A percentile compares a stretch with the other conserved stretches of the same genome.
Evolutionary conservation across 2,888 invertebrate species (phyloP).

Genomic region (Drosophila neonasuta): DNA sequence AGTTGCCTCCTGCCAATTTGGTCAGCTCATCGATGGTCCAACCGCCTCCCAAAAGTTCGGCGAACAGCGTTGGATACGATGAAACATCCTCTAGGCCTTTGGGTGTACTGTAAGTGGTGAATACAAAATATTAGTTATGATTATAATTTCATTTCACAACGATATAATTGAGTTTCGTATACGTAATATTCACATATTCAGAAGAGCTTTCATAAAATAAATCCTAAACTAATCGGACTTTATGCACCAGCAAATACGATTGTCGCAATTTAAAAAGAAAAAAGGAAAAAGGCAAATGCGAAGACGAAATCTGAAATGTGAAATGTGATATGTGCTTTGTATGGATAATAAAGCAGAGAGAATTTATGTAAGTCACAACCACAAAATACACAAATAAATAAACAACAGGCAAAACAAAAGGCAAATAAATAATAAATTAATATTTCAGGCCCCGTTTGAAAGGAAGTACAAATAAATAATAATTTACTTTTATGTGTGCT

Average conservation of each 20-base stretch:
- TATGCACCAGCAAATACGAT: constrained; percentile 39
- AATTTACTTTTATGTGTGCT: constrained; percentile 54
- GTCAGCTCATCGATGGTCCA: constrained; percentile 91
- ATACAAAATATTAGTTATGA: neutral
- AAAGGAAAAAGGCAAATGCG: constrained; percentile 11
- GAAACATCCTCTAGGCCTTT: constrained; percentile 92
- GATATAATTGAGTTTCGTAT: constrained; percentile 3
- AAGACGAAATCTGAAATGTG: constrained; percentile 15
- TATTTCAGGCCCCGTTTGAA: constrained; percentile 38
- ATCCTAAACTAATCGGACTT: constrained; percentile 6
- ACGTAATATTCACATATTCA: neutral
- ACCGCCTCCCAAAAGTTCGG: constrained; percentile 89
- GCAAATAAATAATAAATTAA: constrained; percentile 72
- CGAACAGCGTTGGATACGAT: constrained; percentile 89
- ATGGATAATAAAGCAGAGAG: constrained; percentile 41
- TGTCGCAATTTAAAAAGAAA: constrained; percentile 25
- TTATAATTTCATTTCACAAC: neutral
- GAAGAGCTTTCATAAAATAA: neutral
- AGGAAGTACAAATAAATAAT: constrained; percentile 73
- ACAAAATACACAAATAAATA: constrained; percentile 45
- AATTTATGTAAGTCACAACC: constrained; percentile 49
- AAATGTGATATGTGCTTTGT: constrained; percentile 18
- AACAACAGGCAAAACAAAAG: constrained; percentile 48
- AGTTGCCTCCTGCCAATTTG: constrained; percentile 89
- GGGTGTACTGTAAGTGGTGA: constrained; percentile 85